phyloP scores from a whole-genome alignment of 1,140 invertebrate species.

The Eufriesea mexicana region DNA sequence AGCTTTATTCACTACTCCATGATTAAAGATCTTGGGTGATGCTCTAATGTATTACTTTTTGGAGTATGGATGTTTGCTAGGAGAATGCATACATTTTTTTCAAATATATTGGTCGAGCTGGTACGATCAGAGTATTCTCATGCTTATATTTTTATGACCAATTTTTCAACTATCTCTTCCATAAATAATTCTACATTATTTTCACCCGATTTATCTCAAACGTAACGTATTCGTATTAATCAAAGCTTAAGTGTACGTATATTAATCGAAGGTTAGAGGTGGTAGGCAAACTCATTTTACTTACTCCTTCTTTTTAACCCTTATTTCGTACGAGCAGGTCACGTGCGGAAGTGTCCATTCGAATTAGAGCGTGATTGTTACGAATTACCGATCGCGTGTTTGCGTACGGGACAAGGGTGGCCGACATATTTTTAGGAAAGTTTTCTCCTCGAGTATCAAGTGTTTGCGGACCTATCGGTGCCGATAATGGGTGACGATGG shows the following conservation, averaged over 20 bases:
- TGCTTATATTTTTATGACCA: no score
- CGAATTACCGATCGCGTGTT: slow-evolving; percentile 23
- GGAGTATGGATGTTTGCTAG: slow-evolving; percentile 1
- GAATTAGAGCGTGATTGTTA: slow-evolving; percentile 9
- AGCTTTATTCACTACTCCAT: slow-evolving; percentile 59
- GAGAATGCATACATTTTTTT: not conserved
- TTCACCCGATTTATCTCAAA: no score
- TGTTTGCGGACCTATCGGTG: slow-evolving; percentile 41
- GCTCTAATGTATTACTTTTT: slow-evolving; percentile 57
- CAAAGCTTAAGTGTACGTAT: not conserved
- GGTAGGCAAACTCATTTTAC: not conserved
- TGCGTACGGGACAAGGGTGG: not conserved
- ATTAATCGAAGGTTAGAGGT: not conserved
- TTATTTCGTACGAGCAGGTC: not conserved
- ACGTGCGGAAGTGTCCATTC: slow-evolving; percentile 17
- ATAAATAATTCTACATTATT: no score
- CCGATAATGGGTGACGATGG: not conserved
- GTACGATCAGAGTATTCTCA: no score
- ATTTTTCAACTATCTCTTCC: no score
- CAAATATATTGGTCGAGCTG: no score
- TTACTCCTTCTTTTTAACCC: not conserved
- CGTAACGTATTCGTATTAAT: no score
- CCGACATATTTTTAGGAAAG: slow-evolving; percentile 8
- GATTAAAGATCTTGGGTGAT: slow-evolving; percentile 48
- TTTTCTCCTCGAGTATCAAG: not conserved